A percentile compares a stretch with the other conserved stretches of the same genome.
Conservation (phyloP, 1,140 invertebrate species). For the Pararge aegeria region DNA sequence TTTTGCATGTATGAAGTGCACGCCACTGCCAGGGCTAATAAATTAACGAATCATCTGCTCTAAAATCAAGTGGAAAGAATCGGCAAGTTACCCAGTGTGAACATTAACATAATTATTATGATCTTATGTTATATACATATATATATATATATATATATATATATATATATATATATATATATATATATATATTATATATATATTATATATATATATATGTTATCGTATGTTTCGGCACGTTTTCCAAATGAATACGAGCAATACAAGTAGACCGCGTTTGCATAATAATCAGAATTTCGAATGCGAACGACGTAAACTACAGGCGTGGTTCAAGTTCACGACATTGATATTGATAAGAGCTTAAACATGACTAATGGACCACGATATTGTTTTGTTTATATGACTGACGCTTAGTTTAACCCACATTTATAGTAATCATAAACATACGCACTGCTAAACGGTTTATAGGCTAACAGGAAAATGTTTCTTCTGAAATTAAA, state of each 20-base stretch:
- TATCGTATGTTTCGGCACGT: neutral
- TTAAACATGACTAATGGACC: constrained; percentile 1
- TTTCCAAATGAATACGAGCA: constrained; percentile 2
- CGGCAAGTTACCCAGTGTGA: constrained; percentile 5
- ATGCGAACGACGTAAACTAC: neutral
- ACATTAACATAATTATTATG: constrained; percentile 13
- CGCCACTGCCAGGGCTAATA: too few relatives aligned
- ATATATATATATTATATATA: too few relatives aligned
- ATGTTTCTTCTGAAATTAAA: too few relatives aligned
- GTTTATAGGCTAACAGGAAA: too few relatives aligned
- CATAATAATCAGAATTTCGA: constrained; percentile 4
- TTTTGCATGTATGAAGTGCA: too few relatives aligned
- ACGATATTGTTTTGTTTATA: neutral
- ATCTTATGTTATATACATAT: too few relatives aligned
- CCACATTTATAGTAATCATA: neutral
- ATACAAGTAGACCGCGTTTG: constrained; percentile 13
- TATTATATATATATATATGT: too few relatives aligned
- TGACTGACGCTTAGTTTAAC: neutral
- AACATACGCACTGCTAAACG: neutral
- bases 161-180: too few relatives aligned
- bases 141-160: too few relatives aligned
- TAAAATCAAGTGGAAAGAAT: neutral
- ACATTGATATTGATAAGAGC: constrained; percentile 4
- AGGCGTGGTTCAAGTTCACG: constrained; percentile 7
- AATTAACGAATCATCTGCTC: too few relatives aligned